A percentile compares a stretch with the other conserved stretches of the same genome.
These are phyloP conservation scores for Solenodon paradoxus DNA, from an alignment of 2,113 vertebrate genomes.

Conservation along the genomic window DNA sequence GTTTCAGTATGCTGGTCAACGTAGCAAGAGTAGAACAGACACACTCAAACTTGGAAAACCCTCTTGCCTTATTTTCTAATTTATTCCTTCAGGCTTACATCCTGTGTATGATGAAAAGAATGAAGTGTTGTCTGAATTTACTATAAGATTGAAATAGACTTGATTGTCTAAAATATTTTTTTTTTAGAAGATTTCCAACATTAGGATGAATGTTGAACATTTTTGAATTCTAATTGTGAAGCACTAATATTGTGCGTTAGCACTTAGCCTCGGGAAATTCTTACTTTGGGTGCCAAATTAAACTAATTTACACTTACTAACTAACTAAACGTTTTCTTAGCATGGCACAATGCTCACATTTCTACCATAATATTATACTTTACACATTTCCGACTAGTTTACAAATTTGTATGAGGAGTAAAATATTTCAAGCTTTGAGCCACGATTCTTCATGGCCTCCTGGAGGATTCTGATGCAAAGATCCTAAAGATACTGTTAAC, in stretches of 20 bases:
- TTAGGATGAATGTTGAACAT: constrained; percentile 49
- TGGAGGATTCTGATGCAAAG: constrained; percentile 20
- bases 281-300: constrained; percentile 67
- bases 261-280: constrained; percentile 62
- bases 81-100: not conserved
- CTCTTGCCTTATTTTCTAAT: not conserved
- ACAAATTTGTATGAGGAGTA: constrained; percentile 21
- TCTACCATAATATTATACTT: constrained; percentile 60
- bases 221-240: constrained; percentile 64
- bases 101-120: not conserved
- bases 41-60: not conserved
- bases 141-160: not conserved
- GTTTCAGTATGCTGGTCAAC: not conserved
- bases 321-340: constrained; percentile 69
- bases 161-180: not conserved
- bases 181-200: constrained; percentile 27
- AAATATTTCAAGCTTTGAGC: constrained; percentile 44
- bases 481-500: constrained; percentile 32
- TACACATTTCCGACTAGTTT: constrained; percentile 28
- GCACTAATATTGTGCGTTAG: constrained; percentile 59
- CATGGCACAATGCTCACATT: constrained; percentile 37
- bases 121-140: not conserved
- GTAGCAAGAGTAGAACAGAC: not conserved
- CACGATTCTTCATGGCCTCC: constrained; percentile 23
- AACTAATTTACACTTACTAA: constrained; percentile 72